A percentile compares a stretch with the other conserved stretches of the same genome.
phyloP scores from a whole-genome alignment of 2,888 invertebrate species.

The Andrena camellia region DNA sequence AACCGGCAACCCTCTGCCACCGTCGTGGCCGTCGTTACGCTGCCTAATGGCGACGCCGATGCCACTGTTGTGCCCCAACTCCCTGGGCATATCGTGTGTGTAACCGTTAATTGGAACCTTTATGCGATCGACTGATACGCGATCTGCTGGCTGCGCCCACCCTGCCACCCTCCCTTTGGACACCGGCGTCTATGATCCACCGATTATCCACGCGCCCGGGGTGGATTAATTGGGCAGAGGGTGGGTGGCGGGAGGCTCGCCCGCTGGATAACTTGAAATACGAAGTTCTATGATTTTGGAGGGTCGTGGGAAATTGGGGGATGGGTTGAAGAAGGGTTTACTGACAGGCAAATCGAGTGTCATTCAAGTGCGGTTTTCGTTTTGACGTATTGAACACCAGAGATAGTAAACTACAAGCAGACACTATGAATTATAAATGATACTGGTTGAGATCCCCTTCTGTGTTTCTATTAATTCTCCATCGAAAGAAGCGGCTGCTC shows the following conservation, averaged over 20 bases:
- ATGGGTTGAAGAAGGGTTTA: too few relatives aligned
- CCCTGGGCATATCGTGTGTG: constrained; percentile 46
- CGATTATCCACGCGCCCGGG: constrained; percentile 19
- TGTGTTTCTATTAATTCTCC: too few relatives aligned
- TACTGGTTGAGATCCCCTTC: too few relatives aligned
- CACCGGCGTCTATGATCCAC: constrained; percentile 16
- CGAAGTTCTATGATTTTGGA: too few relatives aligned
- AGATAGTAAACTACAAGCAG: too few relatives aligned
- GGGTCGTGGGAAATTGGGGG: too few relatives aligned
- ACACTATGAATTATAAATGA: too few relatives aligned
- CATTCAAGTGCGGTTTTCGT: too few relatives aligned
- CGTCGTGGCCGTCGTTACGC: constrained; percentile 45
- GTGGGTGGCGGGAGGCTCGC: not conserved
- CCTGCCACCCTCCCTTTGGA: not conserved
- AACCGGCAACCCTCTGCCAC: constrained; percentile 48
- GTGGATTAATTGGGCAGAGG: constrained; percentile 40
- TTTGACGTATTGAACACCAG: too few relatives aligned
- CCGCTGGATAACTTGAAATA: too few relatives aligned
- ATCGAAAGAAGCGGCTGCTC: too few relatives aligned
- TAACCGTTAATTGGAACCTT: constrained; percentile 63
- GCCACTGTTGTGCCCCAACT: constrained; percentile 32
- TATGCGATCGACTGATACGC: constrained; percentile 40
- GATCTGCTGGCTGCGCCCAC: constrained; percentile 32
- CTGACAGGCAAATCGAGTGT: too few relatives aligned
- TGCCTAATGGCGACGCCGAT: constrained; percentile 50